Evolutionary conservation across 2,888 invertebrate species (phyloP), one percentile per base, ranked within the genome.

Genomic region (Hydraecia micacea): DNA sequence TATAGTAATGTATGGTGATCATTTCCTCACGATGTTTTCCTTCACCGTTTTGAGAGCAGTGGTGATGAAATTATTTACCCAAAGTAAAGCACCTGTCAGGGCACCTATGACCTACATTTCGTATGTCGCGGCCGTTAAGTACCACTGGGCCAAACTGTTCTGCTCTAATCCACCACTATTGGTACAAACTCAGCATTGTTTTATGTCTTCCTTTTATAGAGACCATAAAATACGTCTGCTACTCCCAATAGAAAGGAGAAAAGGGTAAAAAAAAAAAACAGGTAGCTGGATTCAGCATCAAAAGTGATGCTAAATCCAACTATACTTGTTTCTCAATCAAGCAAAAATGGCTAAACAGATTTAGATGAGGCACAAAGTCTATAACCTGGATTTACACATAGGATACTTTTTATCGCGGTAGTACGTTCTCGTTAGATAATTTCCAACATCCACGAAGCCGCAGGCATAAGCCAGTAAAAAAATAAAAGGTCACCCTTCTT

Each of bases 221-320:
- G 25, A 70, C 9, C 18, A 71, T 77, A 80, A 79, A 77, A 77
- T 39, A 18, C 9, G 46, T 71, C 7, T 25, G 28, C 25, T 80
- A 13, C 5, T 49, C 28, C n/a, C 75, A 46, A 28, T 39, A 18
- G 36, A 11, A 15, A 39, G 18, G 0, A 9, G 11, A 13, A 15
- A 32, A 7, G 25, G 32, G 13, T 18, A 13, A 46, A 55, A 49
- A 73, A 49, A 6, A 28, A 73, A 36, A 21, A 52, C 21, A 55
- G 4, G 55, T 25, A 4, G 11, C 25, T 55, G n/a, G 55, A n/a
- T 55, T 55, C 55, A n/a, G 25, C 1, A 4, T 55, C n/a, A 55
- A 55, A 55, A 55, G n/a, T 55, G 55, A 55, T 55, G 11, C 25
- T 25, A n/a, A 11, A 55, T 55, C 55, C 11, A 55, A 21, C 52